Evolutionary conservation across 2,113 vertebrate species (phyloP).

Genomic region (Periophthalmodon schlosseri): DNA sequence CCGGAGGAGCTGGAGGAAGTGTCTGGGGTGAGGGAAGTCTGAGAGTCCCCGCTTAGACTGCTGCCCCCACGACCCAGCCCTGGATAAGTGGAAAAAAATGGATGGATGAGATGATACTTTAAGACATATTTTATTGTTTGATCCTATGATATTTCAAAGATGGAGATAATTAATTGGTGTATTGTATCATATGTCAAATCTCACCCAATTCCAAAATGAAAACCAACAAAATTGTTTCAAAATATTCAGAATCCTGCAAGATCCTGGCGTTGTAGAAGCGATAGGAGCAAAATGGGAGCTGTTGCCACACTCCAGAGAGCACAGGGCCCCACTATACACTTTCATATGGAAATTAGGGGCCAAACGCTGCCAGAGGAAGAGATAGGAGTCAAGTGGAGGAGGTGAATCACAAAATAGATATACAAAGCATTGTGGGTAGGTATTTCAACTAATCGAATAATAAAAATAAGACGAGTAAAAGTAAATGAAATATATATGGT

Average conservation of each 20-base stretch:
- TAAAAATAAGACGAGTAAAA: neutral
- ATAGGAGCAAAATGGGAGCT: conserved; percentile 86
- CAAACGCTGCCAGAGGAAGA: conserved; percentile 32
- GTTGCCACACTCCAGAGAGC: conserved; percentile 79
- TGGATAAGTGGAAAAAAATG: too few relatives aligned
- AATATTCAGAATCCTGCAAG: conserved; percentile 88
- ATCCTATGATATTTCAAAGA: too few relatives aligned
- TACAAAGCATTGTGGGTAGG: conserved; percentile 17
- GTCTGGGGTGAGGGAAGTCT: too few relatives aligned
- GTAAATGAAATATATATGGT: too few relatives aligned
- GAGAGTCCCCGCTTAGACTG: too few relatives aligned
- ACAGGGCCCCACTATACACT: conserved; percentile 78
- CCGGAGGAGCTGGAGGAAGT: too few relatives aligned
- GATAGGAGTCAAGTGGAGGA: conserved; percentile 11
- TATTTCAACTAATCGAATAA: conserved; percentile 16
- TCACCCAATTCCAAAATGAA: neutral
- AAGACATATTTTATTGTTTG: too few relatives aligned
- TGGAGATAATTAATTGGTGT: too few relatives aligned
- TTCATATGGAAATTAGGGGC: conserved; percentile 94
- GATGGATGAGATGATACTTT: too few relatives aligned
- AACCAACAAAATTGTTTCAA: conserved; percentile 42
- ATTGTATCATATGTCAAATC: neutral
- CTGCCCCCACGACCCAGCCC: too few relatives aligned
- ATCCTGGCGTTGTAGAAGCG: conserved; percentile 83
- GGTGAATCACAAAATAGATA: conserved; percentile 25